Percentiles rank a stretch among this genome's conserved stretches.
Conservation (phyloP, 37 sponge, comb jelly and placozoan genomes). For the Eunapius fragilis region DNA sequence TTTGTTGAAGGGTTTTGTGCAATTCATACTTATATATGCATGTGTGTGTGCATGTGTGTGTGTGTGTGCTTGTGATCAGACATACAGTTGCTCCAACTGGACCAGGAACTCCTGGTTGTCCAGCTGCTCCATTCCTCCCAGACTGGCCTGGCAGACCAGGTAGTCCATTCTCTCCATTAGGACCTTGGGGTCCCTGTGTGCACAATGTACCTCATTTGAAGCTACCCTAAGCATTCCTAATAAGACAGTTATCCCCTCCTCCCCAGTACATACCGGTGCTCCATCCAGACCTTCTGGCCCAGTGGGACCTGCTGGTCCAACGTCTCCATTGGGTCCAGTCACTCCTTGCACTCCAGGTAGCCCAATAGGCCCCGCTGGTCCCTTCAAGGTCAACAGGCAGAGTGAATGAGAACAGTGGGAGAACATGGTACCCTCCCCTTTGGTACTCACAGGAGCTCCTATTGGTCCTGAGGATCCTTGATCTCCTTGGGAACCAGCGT, state of each 20-base stretch:
- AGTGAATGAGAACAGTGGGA: too few relatives aligned
- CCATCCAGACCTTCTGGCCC: constrained; percentile 64
- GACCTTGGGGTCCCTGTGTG: constrained; percentile 32
- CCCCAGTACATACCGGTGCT: constrained; percentile 25
- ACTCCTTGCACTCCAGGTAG: constrained; percentile 48
- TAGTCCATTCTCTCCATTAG: constrained; percentile 50
- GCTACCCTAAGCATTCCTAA: too few relatives aligned
- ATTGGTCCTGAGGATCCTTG: constrained; percentile 61
- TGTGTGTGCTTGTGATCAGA: not conserved
- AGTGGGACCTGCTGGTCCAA: constrained; percentile 59
- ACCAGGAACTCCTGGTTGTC: constrained; percentile 60
- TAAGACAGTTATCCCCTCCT: too few relatives aligned
- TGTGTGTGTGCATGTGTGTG: too few relatives aligned
- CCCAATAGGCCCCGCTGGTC: constrained; percentile 55
- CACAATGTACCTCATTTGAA: not conserved
- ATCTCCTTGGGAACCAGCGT: constrained; percentile 66
- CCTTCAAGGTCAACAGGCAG: constrained; percentile 13
- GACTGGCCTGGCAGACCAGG: constrained; percentile 50
- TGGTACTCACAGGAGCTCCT: constrained; percentile 47
- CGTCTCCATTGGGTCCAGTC: constrained; percentile 46
- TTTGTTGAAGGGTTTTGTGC: too few relatives aligned
- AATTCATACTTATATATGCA: too few relatives aligned
- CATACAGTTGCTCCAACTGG: constrained; percentile 57
- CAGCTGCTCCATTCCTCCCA: constrained; percentile 49
- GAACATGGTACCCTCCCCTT: too few relatives aligned